Conservation (phyloP, 2,113 vertebrate genomes). For the Symphodus melops region DNA sequence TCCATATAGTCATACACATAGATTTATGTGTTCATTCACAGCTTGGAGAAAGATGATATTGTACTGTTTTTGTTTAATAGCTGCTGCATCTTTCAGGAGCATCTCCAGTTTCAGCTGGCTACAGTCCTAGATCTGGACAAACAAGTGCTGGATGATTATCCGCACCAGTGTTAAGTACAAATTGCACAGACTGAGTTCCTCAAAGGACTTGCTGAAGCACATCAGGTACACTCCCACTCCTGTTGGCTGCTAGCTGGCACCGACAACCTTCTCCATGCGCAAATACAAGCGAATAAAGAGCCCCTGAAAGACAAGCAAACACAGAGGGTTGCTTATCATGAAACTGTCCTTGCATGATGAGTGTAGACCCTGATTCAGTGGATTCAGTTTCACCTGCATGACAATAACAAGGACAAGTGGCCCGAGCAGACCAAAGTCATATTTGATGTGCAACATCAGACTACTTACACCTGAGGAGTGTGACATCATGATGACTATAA, state of each 20-base stretch:
- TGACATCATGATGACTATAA: slow-evolving; percentile 73
- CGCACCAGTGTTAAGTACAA: slow-evolving; percentile 82
- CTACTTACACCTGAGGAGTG: slow-evolving; percentile 68
- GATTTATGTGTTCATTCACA: slow-evolving; percentile 68
- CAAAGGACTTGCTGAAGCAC: slow-evolving; percentile 72
- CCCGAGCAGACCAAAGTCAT: slow-evolving; percentile 60
- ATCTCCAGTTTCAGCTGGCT: slow-evolving; percentile 79
- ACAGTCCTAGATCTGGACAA: slow-evolving; percentile 69
- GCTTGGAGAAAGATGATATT: slow-evolving; percentile 69
- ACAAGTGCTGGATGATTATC: slow-evolving; percentile 79
- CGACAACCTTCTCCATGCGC: not conserved
- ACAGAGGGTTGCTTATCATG: slow-evolving; percentile 19
- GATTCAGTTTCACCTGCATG: slow-evolving; percentile 57
- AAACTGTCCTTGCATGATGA: slow-evolving; percentile 16
- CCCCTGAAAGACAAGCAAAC: not conserved
- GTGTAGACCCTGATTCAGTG: slow-evolving; percentile 49
- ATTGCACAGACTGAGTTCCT: slow-evolving; percentile 70
- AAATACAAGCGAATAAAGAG: slow-evolving; percentile 12
- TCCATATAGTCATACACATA: slow-evolving; percentile 6
- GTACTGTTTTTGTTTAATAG: slow-evolving; percentile 80
- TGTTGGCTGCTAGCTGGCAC: slow-evolving; percentile 18
- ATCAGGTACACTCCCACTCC: slow-evolving; percentile 57
- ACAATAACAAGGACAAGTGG: slow-evolving; percentile 66
- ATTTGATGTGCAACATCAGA: slow-evolving; percentile 77
- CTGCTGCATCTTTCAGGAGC: slow-evolving; percentile 82